phyloP scores from a whole-genome alignment of 2,113 vertebrate genomes.

The Sprattus sprattus region DNA sequence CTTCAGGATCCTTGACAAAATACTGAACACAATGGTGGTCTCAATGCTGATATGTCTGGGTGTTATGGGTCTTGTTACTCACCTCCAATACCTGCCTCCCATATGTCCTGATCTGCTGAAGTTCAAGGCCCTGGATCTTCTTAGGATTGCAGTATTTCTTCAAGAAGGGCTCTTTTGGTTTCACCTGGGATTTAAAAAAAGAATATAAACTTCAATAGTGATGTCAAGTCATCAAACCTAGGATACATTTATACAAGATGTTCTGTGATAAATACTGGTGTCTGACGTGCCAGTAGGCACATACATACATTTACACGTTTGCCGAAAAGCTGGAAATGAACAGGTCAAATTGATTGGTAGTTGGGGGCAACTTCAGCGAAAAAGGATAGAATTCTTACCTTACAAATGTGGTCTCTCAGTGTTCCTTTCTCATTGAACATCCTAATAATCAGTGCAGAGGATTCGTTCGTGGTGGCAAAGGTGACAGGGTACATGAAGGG shows the following conservation, averaged over 20 bases:
- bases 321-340: neutral
- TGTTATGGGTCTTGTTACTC: neutral
- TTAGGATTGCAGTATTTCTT: constrained; percentile 95
- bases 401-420: constrained; percentile 93
- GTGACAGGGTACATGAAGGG: constrained; percentile 85
- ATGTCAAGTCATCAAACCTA: neutral
- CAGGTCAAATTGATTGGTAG: neutral
- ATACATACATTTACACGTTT: neutral
- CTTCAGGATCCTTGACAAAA: too few species aligned
- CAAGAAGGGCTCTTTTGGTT: constrained; percentile 88
- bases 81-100: constrained; percentile 96
- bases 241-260: too few species aligned
- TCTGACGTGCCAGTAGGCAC: too few species aligned
- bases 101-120: constrained; percentile 85
- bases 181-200: constrained; percentile 73
- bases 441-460: constrained; percentile 87
- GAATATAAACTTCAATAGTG: neutral
- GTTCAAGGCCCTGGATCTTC: constrained; percentile 92
- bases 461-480: constrained; percentile 88
- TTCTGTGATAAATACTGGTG: too few species aligned
- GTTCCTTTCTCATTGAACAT: constrained; percentile 91
- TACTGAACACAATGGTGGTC: too few species aligned
- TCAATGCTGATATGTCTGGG: too few species aligned
- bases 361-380: neutral
- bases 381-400: constrained; percentile 70